Evolutionary conservation across 2,113 vertebrate genomes (phyloP).

Genomic region (Peromyscus polionotus): DNA sequence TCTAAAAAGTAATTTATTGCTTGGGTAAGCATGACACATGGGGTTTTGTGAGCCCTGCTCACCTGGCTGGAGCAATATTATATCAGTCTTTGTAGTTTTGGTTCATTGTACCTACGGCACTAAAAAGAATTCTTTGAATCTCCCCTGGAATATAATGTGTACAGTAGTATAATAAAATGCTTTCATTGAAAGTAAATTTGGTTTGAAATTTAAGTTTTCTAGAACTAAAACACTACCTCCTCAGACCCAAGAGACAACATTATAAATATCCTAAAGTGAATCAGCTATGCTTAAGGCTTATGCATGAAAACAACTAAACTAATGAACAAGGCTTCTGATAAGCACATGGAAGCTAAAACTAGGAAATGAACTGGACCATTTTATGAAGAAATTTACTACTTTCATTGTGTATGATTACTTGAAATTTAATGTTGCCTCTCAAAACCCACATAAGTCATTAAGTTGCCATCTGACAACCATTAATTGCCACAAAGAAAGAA

Average conservation of each 20-base stretch:
- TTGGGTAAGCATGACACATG: slow-evolving; percentile 69
- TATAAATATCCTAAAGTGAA: slow-evolving; percentile 40
- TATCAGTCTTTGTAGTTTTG: slow-evolving; percentile 59
- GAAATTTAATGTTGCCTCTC: slow-evolving; percentile 23
- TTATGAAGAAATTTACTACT: slow-evolving; percentile 29
- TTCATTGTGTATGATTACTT: slow-evolving; percentile 18
- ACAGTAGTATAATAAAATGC: slow-evolving; percentile 31
- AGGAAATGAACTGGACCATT: not conserved
- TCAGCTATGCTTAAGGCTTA: slow-evolving; percentile 9
- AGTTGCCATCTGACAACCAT: slow-evolving; percentile 29
- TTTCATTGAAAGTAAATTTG: slow-evolving; percentile 55
- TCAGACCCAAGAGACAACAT: slow-evolving; percentile 34
- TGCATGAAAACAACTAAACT: not conserved
- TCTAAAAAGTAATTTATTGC: slow-evolving; percentile 72
- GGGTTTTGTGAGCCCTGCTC: not conserved
- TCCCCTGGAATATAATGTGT: slow-evolving; percentile 37
- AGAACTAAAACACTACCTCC: slow-evolving; percentile 7
- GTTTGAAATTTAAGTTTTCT: slow-evolving; percentile 58
- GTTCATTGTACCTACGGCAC: slow-evolving; percentile 47
- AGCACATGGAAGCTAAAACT: not conserved
- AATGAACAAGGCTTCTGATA: not conserved
- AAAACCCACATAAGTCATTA: slow-evolving; percentile 30
- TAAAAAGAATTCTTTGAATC: slow-evolving; percentile 55
- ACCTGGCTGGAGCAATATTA: slow-evolving; percentile 44
- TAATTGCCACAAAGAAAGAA: not conserved